Evolutionary conservation across 2,888 invertebrate genomes (phyloP).

Genomic region (Diarsia dahlii): DNA sequence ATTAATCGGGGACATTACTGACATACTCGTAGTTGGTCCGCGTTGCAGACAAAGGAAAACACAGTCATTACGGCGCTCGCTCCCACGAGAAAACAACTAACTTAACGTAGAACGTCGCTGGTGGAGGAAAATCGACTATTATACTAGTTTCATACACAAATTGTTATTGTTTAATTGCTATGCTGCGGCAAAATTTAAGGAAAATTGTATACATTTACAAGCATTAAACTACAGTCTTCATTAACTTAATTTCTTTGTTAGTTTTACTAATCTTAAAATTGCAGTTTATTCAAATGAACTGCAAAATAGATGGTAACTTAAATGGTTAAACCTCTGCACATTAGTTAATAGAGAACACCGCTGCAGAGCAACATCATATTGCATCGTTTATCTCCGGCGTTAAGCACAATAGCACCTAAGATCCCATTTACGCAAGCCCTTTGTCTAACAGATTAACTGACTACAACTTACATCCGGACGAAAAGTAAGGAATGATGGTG

Average conservation of each 20-base stretch:
- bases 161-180: slow-evolving; percentile 58
- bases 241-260: slow-evolving; percentile 16
- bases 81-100: slow-evolving; percentile 73
- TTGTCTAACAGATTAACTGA: slow-evolving; percentile 55
- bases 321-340: slow-evolving; percentile 20
- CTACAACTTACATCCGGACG: slow-evolving; percentile 33
- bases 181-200: slow-evolving; percentile 37
- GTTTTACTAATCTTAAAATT: slow-evolving; percentile 5
- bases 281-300: slow-evolving; percentile 8
- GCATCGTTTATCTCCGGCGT: slow-evolving; percentile 57
- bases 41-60: slow-evolving; percentile 75
- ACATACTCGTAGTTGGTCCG: slow-evolving; percentile 62
- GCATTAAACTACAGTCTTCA: slow-evolving; percentile 8
- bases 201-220: not conserved
- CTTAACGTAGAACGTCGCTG: slow-evolving; percentile 70
- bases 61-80: slow-evolving; percentile 74
- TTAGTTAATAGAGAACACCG: slow-evolving; percentile 54
- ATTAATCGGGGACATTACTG: slow-evolving; percentile 77
- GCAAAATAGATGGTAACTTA: slow-evolving; percentile 24
- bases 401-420: slow-evolving; percentile 56
- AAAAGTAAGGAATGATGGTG: slow-evolving; percentile 61
- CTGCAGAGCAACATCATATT: slow-evolving; percentile 42
- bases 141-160: slow-evolving; percentile 57
- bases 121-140: slow-evolving; percentile 55
- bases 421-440: slow-evolving; percentile 51